Base-by-base conservation (phyloP, 2,113 vertebrate species). In the Perca flavescens region DNA sequence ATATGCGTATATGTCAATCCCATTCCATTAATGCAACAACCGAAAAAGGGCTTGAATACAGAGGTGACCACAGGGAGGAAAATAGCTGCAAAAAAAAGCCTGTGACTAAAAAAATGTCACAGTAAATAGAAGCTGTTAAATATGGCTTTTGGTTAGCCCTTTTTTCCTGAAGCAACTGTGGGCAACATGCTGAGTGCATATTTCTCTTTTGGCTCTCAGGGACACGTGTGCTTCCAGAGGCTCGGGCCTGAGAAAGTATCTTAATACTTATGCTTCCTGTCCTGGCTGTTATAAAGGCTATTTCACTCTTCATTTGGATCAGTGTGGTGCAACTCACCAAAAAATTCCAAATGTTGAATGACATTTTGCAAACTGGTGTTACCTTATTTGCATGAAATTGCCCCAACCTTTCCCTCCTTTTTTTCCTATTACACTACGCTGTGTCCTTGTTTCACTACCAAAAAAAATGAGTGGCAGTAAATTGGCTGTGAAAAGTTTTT, bases 101-200 rank as follows among this genome's bases (percentile, higher is more conserved):
- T 47, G 75, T 69, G 83, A 75, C 83, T 75, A 72, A 80, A 85
- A 85, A 87, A 89, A 84, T 91, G 86, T 90, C 91, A 90, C 77
- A 0, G 61, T 6, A 50, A 87, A 88, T 84, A 75, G 82, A 71
- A 68, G 75, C 77, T 85, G 77, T 80, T 89, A 90, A 90, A 87
- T 88, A 84, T 71, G 82, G 80, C 88, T 84, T 90, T 86, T 90
- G 67, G 74, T 64, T 50, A 50, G 64, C 46, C 40, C 62, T 74
- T 82, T 50, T 76, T 68, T 50, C 71, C 76, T 52, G 25, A 79
- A 82, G 79, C 63, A 22, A 78, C 47, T 61, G 54, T 43, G 43
- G 61, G 74, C 70, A 54, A 77, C 86, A 85, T 40, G 73, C 80
- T 85, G 85, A 67, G 83, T 36, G 71, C 75, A 84, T 82, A 79